phyloP scores from a whole-genome alignment of 92 coral and sea anemone genomes.

The Actinernus sp. region DNA sequence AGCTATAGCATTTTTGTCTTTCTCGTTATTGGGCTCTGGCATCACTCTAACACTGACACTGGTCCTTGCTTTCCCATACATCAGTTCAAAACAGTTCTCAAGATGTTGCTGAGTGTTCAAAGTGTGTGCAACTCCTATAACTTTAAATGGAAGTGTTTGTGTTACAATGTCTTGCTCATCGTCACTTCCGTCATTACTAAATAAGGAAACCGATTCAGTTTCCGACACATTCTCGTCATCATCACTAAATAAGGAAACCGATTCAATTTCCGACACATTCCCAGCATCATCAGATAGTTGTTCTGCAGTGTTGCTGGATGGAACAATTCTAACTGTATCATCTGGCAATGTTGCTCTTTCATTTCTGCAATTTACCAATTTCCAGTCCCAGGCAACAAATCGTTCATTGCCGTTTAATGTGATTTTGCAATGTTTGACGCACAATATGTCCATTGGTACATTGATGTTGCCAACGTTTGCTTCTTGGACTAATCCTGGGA shows the following conservation, averaged over 20 bases:
- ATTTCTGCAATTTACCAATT: neutral
- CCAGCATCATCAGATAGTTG: neutral
- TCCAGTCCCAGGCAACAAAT: neutral
- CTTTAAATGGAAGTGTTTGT: neutral
- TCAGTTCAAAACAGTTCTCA: neutral
- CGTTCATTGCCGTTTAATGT: neutral
- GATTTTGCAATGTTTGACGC: neutral
- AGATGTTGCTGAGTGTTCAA: neutral
- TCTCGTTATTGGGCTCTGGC: neutral
- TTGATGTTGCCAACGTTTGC: neutral
- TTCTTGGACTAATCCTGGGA: neutral
- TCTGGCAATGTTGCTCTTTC: neutral
- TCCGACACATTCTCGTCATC: neutral
- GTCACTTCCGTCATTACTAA: too few relatives aligned
- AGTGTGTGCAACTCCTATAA: neutral
- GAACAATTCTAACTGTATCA: neutral
- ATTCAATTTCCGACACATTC: neutral
- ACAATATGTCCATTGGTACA: neutral
- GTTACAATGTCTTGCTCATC: neutral
- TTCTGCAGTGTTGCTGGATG: neutral
- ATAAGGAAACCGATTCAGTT: neutral
- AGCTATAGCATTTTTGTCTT: neutral
- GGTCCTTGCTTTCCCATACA: neutral
- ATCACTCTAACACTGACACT: neutral
- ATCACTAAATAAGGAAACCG: too few relatives aligned